Evolutionary conservation across 2,113 vertebrate species (phyloP), one percentile per base, ranked within the genome.

Genomic region (Pogonocichla stellata): DNA sequence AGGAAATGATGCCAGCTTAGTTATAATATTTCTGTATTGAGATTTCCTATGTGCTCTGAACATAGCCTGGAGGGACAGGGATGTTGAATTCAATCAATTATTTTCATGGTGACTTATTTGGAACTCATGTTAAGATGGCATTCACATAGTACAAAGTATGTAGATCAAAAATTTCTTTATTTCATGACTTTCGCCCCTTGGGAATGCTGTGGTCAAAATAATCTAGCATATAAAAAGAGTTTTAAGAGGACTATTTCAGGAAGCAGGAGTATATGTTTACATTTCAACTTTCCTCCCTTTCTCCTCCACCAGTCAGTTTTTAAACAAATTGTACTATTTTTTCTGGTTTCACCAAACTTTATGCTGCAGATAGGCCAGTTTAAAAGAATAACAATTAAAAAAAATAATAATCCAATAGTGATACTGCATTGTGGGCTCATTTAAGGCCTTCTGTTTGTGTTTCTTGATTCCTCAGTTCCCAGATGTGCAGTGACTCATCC

Each of bases 401-500:
- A 50, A 45, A 20, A 85, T 48, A 58, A 28, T 23, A 61, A 74
- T 60, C 48, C 60, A 72, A 9, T 14, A 53, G 25, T 0, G 2
- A 38, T 88, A 91, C 31, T 96, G 42, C 54, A 38, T 12, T 84
- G 74, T 94, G 70, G 95, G 86, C 92, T 96, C 65, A 7, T 95
- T 92, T 85, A 40, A 89, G 91, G 20, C 58, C 53, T 93, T 69
- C 43, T 95, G 87, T 92, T 97, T 93, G 81, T 87, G 84, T 90
- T 96, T 96, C 90, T 94, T 40, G 71, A 81, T 91, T 95, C 91
- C 53, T 38, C 74, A 36, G 66, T 96, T 97, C 94, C 97, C 97
- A 97, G 97, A 96, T 97, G 94, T 96, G 86, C 91, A 64, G 70
- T 97, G 97, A 97, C 92, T 97, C 97, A 97, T 91, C 78, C 73